Conservation (phyloP, 2,888 invertebrate species). For the Dasysyrphus albostriatus region DNA sequence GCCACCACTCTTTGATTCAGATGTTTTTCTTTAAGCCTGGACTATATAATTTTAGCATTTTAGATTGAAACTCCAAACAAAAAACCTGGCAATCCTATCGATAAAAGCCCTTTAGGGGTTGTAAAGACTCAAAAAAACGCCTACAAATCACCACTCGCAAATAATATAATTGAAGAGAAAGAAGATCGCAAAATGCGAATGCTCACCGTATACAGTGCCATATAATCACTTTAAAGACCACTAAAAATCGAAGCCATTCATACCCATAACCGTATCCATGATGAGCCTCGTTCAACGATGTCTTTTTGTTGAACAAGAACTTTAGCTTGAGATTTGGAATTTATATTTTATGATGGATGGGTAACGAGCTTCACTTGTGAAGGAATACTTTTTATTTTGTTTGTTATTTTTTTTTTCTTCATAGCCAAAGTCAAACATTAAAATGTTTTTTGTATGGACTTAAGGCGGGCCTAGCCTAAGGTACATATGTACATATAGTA, state of each 20-base stretch:
- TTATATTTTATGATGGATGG: constrained; percentile 41
- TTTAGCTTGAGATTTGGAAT: constrained; percentile 7
- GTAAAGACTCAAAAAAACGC: constrained; percentile 53
- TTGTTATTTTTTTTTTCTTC: neutral
- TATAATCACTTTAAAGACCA: constrained; percentile 73
- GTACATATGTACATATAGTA: neutral
- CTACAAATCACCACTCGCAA: constrained; percentile 71
- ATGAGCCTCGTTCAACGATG: constrained; percentile 22
- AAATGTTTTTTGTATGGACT: constrained; percentile 36
- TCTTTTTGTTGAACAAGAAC: constrained; percentile 13
- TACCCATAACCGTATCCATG: constrained; percentile 25
- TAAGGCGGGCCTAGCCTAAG: neutral
- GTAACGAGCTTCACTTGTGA: constrained; percentile 59
- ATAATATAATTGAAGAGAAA: constrained; percentile 63
- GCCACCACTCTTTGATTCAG: no score
- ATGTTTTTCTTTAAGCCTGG: no score
- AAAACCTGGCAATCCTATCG: constrained; percentile 17
- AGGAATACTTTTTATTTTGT: neutral
- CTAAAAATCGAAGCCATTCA: constrained; percentile 63
- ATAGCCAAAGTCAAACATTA: constrained; percentile 2
- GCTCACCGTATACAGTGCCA: constrained; percentile 66
- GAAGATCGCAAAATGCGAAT: constrained; percentile 56
- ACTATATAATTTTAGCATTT: no score
- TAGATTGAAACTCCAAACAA: neutral
- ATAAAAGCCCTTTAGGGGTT: constrained; percentile 53